Percentiles rank a stretch among this genome's conserved stretches.
These are phyloP conservation scores for Poecilobothrus nobilitatus DNA, from an alignment of 2,888 invertebrate genomes.

Conservation along the genomic window DNA sequence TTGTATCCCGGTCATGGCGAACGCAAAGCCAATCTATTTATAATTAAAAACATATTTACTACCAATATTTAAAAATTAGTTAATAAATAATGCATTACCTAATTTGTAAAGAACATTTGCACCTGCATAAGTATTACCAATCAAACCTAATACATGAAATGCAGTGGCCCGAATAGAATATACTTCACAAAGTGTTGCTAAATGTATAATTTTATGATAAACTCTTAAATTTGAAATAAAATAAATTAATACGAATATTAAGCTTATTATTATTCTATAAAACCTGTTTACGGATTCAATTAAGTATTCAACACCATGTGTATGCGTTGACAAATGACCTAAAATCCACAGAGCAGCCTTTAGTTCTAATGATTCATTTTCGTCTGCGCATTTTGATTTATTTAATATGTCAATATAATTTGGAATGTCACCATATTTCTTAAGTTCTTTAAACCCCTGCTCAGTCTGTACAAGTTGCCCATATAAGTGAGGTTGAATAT, in stretches of 20 bases:
- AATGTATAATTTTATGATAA: slow-evolving; percentile 47
- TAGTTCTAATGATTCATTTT: slow-evolving; percentile 63
- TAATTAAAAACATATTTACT: not conserved
- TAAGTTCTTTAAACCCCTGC: slow-evolving; percentile 41
- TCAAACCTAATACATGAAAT: slow-evolving; percentile 76
- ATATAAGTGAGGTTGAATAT: slow-evolving; percentile 65
- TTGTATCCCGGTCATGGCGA: slow-evolving; percentile 65
- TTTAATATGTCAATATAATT: slow-evolving; percentile 35
- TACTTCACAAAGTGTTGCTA: slow-evolving; percentile 73
- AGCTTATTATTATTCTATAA: not conserved
- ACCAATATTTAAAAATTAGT: not conserved
- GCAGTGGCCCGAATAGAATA: slow-evolving; percentile 86
- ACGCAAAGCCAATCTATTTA: slow-evolving; percentile 62
- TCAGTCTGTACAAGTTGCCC: slow-evolving; percentile 70
- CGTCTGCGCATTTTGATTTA: slow-evolving; percentile 52
- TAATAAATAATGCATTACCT: slow-evolving; percentile 43
- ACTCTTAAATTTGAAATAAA: slow-evolving; percentile 28
- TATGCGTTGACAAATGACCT: slow-evolving; percentile 72
- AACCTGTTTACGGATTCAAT: slow-evolving; percentile 43
- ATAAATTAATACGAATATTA: not conserved
- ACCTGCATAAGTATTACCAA: slow-evolving; percentile 75
- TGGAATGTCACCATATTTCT: slow-evolving; percentile 36
- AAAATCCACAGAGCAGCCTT: slow-evolving; percentile 87
- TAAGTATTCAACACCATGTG: slow-evolving; percentile 66
- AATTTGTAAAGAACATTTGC: slow-evolving; percentile 66